Base-by-base conservation (phyloP, 2,797 vertebrate genomes). In the Paratrypauchen microcephalus region DNA sequence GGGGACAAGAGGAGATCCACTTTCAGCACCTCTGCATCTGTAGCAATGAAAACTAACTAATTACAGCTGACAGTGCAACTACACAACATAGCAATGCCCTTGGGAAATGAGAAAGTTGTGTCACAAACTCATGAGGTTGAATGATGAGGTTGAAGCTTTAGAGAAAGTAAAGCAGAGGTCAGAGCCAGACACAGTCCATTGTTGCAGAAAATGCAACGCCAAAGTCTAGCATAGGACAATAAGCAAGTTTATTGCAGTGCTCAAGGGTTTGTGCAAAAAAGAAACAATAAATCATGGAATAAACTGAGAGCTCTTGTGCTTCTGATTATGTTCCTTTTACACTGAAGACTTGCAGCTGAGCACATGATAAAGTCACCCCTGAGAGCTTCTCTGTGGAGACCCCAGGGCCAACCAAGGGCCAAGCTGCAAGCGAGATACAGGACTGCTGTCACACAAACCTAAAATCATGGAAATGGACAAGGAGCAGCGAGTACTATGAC, bases 41-140 rank as follows among this genome's bases (percentile, higher is more conserved):
- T 56, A 67, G 30, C 15, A 54, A 67, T 67, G 65, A 55, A 56
- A 39, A 56, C 30, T 41, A 67, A 55, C 65, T 66, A 66, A 66
- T 66, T 56, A 56, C 50, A 19, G 21, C 30, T 45, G 52, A 28
- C 32, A 18, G 23, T 55, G 50, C 56, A 66, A 41, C 32, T 56
- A 56, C 52, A 67, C 65, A 65, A 48, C 45, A 65, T 3, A 28
- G 63, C 16, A 48, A 50, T 65, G 63, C 45, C 63, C 63, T 65
- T 65, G 63, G 63, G 41, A 48, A 65, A 65, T 65, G 45, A 45
- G 18, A 30, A 63, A 47, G 39, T 18, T 5, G 45, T 48, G 24
- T 28, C 63, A 50, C 24, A 65, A 47, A 64, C 39, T 47, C 39
- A 50, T n/a, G n/a, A n/a, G n/a, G n/a, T n/a, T n/a, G n/a, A n/a